Percentiles rank a stretch among this genome's conserved stretches.
These are phyloP conservation scores for Ophioninae sp. DNA, from an alignment of 2,888 invertebrate genomes.

Conservation along the genomic window DNA sequence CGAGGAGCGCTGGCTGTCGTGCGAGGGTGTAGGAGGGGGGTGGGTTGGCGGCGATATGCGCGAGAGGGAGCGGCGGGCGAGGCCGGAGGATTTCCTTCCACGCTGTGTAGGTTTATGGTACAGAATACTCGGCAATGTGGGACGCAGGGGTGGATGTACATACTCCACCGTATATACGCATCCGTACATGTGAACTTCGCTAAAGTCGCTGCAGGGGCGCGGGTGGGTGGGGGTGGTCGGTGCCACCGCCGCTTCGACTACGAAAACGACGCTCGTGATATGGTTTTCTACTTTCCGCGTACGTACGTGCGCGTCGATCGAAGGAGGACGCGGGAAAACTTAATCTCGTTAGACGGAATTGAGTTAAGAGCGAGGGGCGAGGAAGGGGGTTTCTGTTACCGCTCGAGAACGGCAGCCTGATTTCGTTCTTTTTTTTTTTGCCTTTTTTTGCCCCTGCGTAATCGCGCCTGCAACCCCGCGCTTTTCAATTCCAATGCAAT, in stretches of 20 bases:
- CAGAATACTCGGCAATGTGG: slow-evolving; percentile 55
- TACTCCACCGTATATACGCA: background rate
- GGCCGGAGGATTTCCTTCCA: slow-evolving; percentile 61
- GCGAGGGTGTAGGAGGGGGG: slow-evolving; percentile 20
- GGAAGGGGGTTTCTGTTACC: slow-evolving; percentile 45
- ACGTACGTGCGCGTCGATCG: slow-evolving; percentile 9
- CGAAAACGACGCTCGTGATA: slow-evolving; percentile 47
- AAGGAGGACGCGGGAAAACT: slow-evolving; percentile 59
- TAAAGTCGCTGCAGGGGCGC: background rate
- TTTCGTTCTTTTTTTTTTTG: slow-evolving; percentile 37
- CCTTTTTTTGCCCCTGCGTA: slow-evolving; percentile 12
- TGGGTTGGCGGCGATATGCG: slow-evolving; percentile 21
- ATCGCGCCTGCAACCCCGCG: background rate
- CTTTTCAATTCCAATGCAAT: background rate
- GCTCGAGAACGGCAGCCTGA: slow-evolving; percentile 49
- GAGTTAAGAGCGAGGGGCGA: slow-evolving; percentile 65
- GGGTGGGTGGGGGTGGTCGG: slow-evolving; percentile 11
- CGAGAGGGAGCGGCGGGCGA: slow-evolving; percentile 45
- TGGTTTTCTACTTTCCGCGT: slow-evolving; percentile 26
- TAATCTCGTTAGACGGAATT: slow-evolving; percentile 68
- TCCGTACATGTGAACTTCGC: slow-evolving; percentile 10
- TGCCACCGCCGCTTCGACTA: slow-evolving; percentile 42
- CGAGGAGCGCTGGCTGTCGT: slow-evolving; percentile 43
- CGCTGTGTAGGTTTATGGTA: slow-evolving; percentile 44
- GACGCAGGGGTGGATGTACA: slow-evolving; percentile 51